Evolutionary conservation across 2,113 vertebrate species (phyloP).

Genomic region (Nesoenas mayeri): DNA sequence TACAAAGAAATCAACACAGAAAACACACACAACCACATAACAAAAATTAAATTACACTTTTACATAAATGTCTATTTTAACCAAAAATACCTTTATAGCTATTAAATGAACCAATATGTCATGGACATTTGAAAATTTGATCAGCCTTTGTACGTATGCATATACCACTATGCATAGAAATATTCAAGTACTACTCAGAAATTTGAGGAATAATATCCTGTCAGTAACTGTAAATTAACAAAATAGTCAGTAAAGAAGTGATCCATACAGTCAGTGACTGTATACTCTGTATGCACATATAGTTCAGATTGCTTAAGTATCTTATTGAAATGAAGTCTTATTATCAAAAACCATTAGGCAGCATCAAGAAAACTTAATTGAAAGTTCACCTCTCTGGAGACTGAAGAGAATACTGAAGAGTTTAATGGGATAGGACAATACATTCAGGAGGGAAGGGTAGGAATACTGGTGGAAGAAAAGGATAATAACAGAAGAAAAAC

Average conservation of each 20-base stretch:
- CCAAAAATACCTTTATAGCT: neutral
- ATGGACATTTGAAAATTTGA: neutral
- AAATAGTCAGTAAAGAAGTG: neutral
- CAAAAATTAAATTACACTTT: neutral
- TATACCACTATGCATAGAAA: neutral
- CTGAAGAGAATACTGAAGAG: neutral
- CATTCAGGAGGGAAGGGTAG: neutral
- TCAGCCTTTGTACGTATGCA: neutral
- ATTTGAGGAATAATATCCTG: neutral
- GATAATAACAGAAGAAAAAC: neutral
- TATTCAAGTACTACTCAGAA: neutral
- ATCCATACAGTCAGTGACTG: neutral
- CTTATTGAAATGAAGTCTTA: neutral
- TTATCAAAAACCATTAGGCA: neutral
- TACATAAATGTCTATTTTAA: neutral
- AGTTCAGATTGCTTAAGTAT: neutral
- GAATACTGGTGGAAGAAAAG: neutral
- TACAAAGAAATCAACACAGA: neutral
- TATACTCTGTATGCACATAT: neutral
- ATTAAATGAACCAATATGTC: neutral
- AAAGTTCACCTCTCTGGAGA: neutral
- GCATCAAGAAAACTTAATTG: neutral
- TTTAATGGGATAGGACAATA: neutral
- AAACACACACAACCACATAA: neutral
- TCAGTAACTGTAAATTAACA: neutral